Evolutionary conservation across 2,113 vertebrate genomes (phyloP).

Genomic region (Cavia aperea): DNA sequence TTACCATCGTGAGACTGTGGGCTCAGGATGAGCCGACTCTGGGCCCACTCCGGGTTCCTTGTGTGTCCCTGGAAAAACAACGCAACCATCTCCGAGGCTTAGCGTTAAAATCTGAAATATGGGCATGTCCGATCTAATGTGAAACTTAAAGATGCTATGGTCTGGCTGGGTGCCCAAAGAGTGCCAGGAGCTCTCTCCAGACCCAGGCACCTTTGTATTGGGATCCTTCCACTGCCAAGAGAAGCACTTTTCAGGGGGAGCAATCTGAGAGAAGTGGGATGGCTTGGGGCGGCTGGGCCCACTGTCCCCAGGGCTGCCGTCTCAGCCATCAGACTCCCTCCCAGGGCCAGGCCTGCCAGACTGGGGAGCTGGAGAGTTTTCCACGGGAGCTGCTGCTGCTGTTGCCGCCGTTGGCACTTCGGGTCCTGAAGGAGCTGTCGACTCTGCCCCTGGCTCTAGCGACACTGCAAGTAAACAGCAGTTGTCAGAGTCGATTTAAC

Average conservation of each 20-base stretch:
- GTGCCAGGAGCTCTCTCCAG: neutral
- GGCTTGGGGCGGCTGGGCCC: neutral
- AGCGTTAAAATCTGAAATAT: neutral
- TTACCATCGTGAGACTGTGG: neutral
- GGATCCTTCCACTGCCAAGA: neutral
- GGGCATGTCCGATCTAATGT: neutral
- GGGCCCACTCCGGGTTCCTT: neutral
- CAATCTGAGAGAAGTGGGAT: neutral
- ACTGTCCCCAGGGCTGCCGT: neutral
- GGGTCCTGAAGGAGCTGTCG: slow-evolving; percentile 48
- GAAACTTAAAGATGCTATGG: neutral
- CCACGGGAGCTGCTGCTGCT: neutral
- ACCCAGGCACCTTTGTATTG: neutral
- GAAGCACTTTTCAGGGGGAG: neutral
- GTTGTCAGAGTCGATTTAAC: slow-evolving; percentile 67
- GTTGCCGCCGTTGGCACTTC: neutral
- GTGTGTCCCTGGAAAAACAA: neutral
- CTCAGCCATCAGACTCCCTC: neutral
- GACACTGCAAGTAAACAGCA: slow-evolving; percentile 51
- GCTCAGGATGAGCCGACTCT: neutral
- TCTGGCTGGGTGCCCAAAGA: neutral
- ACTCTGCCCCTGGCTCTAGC: slow-evolving; percentile 47
- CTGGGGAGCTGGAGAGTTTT: neutral
- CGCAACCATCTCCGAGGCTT: neutral
- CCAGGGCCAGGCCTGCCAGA: neutral